Evolutionary conservation across 2,113 vertebrate genomes (phyloP), one percentile per base, ranked within the genome.

Genomic region (Meriones unguiculatus): DNA sequence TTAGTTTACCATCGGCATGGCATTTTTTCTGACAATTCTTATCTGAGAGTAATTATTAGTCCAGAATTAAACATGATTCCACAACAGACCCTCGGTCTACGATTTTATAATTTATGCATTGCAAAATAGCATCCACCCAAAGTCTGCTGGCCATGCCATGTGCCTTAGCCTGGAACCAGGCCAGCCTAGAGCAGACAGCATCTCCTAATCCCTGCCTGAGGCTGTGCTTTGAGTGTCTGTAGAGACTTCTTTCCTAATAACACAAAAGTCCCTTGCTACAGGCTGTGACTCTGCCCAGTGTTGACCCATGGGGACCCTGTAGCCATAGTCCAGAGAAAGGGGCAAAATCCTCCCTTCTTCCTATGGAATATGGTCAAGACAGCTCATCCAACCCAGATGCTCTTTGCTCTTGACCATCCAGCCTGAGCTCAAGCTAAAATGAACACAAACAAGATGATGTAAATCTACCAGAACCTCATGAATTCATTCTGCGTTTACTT

Each of bases 1-100:
- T 70, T 54, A 70, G 1, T 93, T 72, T 84, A 76, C 95, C 50
- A 15, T 35, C 30, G 25, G 59, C 30, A 54, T 38, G 41, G 22
- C 70, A 73, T 84, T 88, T 85, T 46, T 94, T 89, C 67, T 57
- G 54, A 65, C 54, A 38, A 22, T 38, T 72, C 73, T 91, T 87
- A 93, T 89, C 76, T 69, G 67, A 59, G 30, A 46, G 90, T 4
- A 70, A 35, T 24, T 50, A 46, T n/a, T 84, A 69, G 41, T 41
- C n/a, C 7, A 81, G 80, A 20, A 65, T 69, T 73, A 75, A 95
- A 89, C 1, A 35, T 69, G 50, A 69, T 54, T 9, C 15, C 24
- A 32, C 5, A 90, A 59, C 13, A 67, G 38, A 46, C 18, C 20
- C 38, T 57, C 5, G 17, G 24, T 1, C 70, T 87, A 25, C 14